Evolutionary conservation across 2,113 vertebrate genomes (phyloP), one percentile per base, ranked within the genome.

Genomic region (Scatophagus argus): DNA sequence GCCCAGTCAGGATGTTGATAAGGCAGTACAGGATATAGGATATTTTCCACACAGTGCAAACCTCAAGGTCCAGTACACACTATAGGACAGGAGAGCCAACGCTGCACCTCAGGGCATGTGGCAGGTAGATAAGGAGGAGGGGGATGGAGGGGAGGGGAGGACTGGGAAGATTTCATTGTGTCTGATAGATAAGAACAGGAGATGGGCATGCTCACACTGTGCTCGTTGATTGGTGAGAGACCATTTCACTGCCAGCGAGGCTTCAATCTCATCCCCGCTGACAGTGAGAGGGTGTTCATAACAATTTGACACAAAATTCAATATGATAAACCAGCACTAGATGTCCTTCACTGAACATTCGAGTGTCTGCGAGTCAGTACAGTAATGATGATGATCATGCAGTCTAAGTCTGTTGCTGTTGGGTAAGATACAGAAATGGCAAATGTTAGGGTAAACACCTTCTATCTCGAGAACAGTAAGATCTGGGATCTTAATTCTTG

Each of bases 201-300:
- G 82, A 88, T 71, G 78, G 83, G 79, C 93, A 93, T 94, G 93
- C 92, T 93, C 94, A 93, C 92, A 94, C 93, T 79, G 94, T 94
- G 93, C 91, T 89, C 54, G 31, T 87, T 84, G 77, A 74, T 85
- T 85, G 83, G 84, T 93, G 91, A 89, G 51, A 81, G 86, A 93
- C 67, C 79, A 77, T 92, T 90, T 93, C 87, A 88, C 82, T 93
- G 85, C 68, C 71, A 8, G 83, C 23, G 71, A 85, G 67, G 75
- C 46, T 67, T 31, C 8, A 36, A 0, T 25, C 14, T 52, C 10
- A 31, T 56, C 84, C 75, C 82, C 71, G 0, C 67, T 16, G 71
- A 83, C 91, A 92, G 92, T 91, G 89, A 91, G 91, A 92, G 87
- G 86, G 86, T 92, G 87, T 58, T 58, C 2, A 46, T 67, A 12